Base-by-base conservation (phyloP, 1,140 invertebrate genomes). In the Drosophila baimaii region DNA sequence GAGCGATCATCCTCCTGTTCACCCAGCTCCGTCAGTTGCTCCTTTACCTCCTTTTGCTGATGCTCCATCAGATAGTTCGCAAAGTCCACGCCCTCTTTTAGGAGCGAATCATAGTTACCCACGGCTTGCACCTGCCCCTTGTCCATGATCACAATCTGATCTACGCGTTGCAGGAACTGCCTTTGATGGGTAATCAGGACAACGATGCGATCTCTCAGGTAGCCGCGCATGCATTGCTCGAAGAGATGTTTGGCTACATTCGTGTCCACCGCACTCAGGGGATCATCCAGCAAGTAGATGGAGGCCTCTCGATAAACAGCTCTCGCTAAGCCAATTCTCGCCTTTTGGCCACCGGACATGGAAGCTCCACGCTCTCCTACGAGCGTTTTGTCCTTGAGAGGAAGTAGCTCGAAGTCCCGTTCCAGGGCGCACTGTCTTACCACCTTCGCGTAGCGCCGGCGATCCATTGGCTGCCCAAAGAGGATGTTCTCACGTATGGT, bases 311-410 rank as follows among this genome's bases (percentile, higher is more conserved):
- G 94, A 91, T 98, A 98, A 8, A 98, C 93, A 2, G 96, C 95
- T 61, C 97, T 94, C 0, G 97, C 97, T 23, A 98, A 93, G 86
- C 97, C 97, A 3, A 99, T 96, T 79, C 98, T 94, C 1, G 98
- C 97, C 70, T 96, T 95, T 92, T 99, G 98, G 27, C 98, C 98
- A 54, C 98, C 98, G 91, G 96, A 98, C 25, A 97, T 92, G 77
- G 94, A 95, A n/a, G 97, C 95, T 25, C 98, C 98, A 56, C 96
- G 93, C 73, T 96, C 95, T 3, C 98, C 98, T 6, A 99, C 97
- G 17, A 98, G 93, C 0, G 98, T 99, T 80, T 95, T 95, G 89
- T 99, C 98, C 13, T 96, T 96, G 77, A 95, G 94, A 3, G 95
- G 95, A 44, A 97, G 93, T 8, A 95, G 91, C 17, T 94, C 93